Evolutionary conservation across 1,140 invertebrate species (phyloP), one percentile per base, ranked within the genome.

Genomic region (Lepidurus arcticus): DNA sequence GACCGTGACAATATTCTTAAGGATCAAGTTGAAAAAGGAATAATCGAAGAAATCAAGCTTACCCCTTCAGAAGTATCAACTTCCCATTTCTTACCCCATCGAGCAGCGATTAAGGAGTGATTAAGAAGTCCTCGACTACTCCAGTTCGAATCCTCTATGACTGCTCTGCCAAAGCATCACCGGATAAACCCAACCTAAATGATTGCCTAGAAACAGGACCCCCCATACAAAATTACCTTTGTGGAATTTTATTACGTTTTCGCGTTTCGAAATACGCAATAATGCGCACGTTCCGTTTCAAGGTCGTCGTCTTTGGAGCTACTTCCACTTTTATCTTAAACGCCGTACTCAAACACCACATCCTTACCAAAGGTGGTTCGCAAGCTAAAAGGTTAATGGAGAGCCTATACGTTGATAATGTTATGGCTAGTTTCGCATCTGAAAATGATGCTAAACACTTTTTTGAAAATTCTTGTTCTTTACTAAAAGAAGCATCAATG

Each of bases 81-180:
- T 21, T 42, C 44, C 24, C 79, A 82, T 74, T 83, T 81, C 73
- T 44, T 82, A 10, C 82, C 82, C 1, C 82, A 83, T 73, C 77
- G 79, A 11, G 73, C 79, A 1, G 79, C 82, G 24, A 42, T 80
- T 9, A 82, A 83, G 73, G 21, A 73, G 16, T n/a, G n/a, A n/a
- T n/a, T n/a, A n/a, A n/a, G n/a, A n/a, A n/a, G n/a, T 81, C 79
- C 44, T 2, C 45, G 7, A 81, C 81, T 11, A 82, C 80, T 10
- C 79, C 78, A 16, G 78, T 82, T 1, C 42, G 82, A 7, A 81
- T 80, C 9, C 82, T 83, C 10, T 83, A 83, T 73, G 81, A 83
- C 76, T 82, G 78, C 44, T 82, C 80, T 7, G 47, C 42, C 53
- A 80, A 73, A 77, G 42, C n/a, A n/a, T n/a, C n/a, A n/a, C 74